Percentiles rank a stretch among this genome's conserved stretches.
Evolutionary conservation across 2,888 invertebrate species (phyloP).

Genomic region (Hetaerina titia): DNA sequence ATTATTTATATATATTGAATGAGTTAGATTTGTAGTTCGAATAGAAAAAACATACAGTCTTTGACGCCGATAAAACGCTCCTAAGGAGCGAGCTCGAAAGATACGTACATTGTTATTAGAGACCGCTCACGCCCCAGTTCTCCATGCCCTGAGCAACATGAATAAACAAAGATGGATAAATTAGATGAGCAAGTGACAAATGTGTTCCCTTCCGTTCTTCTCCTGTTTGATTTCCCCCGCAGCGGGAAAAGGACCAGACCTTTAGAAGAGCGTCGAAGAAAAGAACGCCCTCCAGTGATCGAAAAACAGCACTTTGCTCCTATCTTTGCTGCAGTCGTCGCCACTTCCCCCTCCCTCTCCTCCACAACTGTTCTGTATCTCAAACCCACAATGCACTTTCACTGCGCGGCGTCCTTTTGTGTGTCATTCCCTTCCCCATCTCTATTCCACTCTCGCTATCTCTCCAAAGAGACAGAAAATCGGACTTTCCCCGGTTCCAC

Average conservation of each 20-base stretch:
- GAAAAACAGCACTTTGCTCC: background rate
- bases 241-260: background rate
- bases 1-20: no score
- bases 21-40: no score
- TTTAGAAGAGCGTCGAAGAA: background rate
- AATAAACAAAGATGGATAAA: background rate
- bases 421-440: constrained; percentile 30
- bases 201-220: background rate
- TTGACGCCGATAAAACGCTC: no score
- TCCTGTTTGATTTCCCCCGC: background rate
- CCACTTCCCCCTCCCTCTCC: background rate
- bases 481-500: constrained; percentile 14
- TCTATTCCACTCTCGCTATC: background rate
- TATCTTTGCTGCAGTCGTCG: background rate
- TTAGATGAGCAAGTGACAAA: background rate
- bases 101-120: background rate
- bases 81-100: background rate
- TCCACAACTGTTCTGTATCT: background rate
- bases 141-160: background rate
- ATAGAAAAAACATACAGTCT: no score
- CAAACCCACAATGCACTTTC: constrained; percentile 54
- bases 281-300: background rate
- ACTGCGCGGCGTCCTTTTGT: constrained; percentile 41
- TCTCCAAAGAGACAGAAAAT: background rate
- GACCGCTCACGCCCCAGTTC: background rate